Evolutionary conservation across 2,113 vertebrate species (phyloP).

Genomic region (Pimephales promelas): DNA sequence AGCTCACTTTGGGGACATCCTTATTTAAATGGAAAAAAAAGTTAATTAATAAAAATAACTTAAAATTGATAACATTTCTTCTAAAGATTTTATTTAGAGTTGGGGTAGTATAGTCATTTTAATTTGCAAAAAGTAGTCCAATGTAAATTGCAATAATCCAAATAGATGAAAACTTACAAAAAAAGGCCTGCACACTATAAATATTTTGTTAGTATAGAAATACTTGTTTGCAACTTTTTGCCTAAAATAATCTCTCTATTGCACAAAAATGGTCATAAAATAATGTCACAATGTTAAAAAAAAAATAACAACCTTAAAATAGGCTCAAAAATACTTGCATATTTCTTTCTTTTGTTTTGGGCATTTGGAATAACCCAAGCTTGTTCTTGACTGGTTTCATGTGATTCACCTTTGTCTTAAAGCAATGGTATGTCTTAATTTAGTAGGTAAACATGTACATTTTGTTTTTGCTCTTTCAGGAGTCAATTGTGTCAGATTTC

Average conservation of each 20-base stretch:
- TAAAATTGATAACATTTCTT: not conserved
- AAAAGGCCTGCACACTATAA: no score
- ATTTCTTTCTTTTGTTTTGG: no score
- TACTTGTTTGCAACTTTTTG: no score
- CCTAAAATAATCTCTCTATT: no score
- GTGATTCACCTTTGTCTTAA: not conserved
- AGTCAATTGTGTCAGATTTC: not conserved
- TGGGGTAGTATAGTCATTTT: not conserved
- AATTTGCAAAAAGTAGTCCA: not conserved
- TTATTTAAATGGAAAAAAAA: no score
- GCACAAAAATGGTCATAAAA: no score
- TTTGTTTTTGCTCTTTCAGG: not conserved
- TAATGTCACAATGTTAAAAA: no score
- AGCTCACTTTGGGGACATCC: not conserved
- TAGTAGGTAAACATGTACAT: not conserved
- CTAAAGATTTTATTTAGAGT: not conserved
- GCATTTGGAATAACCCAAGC: not conserved
- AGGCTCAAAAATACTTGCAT: no score
- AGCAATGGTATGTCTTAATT: not conserved
- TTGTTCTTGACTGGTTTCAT: not conserved
- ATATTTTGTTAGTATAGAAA: no score
- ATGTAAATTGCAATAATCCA: no score
- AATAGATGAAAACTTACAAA: no score
- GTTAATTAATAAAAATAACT: not conserved
- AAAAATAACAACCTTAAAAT: no score